phyloP scores from a whole-genome alignment of 2,888 invertebrate genomes.

The Aquatica leii region DNA sequence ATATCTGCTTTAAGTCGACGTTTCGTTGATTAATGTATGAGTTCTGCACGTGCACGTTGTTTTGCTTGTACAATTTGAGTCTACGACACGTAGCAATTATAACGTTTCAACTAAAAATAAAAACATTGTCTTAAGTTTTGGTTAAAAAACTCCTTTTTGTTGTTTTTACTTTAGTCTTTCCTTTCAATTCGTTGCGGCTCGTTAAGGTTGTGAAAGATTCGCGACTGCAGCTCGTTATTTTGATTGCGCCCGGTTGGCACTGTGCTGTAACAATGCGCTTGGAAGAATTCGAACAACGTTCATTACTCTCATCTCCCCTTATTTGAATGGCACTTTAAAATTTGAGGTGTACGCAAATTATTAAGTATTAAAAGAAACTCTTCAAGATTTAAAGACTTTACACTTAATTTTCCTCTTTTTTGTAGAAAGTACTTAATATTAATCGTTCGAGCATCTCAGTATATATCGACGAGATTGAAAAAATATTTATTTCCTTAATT shows the following conservation, averaged over 20 bases:
- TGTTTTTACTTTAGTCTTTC: constrained; percentile 22
- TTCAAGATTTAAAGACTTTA: not conserved
- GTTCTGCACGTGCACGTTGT: not conserved
- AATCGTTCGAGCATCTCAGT: not conserved
- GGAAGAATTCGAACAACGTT: constrained; percentile 31
- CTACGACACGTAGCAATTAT: not conserved
- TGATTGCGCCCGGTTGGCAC: constrained; percentile 36
- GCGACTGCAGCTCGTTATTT: constrained; percentile 37
- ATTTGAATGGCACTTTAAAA: constrained; percentile 23
- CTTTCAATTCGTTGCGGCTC: constrained; percentile 32
- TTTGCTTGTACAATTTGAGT: not conserved
- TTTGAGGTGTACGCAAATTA: constrained; percentile 31
- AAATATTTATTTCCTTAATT: constrained; percentile 8
- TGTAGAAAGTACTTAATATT: not conserved
- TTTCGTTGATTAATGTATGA: not conserved
- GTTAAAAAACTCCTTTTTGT: constrained; percentile 12
- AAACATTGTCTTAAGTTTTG: not conserved
- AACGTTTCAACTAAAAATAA: not conserved
- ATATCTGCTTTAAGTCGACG: not conserved
- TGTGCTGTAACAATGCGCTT: constrained; percentile 33
- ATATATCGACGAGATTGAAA: not conserved
- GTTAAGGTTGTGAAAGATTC: constrained; percentile 33
- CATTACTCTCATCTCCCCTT: constrained; percentile 31
- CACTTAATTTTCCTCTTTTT: constrained; percentile 22
- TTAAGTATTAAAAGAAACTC: constrained; percentile 1